Evolutionary conservation across 2,888 invertebrate genomes (phyloP).

Genomic region (Sturmia bella): DNA sequence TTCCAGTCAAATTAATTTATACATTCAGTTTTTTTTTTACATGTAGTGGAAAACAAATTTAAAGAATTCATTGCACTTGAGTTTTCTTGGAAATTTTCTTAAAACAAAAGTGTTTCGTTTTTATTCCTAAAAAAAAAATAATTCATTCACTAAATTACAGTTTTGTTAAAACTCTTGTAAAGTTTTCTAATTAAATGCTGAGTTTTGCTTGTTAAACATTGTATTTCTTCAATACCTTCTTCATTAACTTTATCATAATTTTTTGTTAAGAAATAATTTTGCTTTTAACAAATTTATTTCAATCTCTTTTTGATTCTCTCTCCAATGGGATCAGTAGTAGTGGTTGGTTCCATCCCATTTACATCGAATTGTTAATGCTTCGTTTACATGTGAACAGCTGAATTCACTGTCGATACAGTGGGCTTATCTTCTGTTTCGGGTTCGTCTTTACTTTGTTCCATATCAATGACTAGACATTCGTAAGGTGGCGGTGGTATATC

Average conservation of each 20-base stretch:
- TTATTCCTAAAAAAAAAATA: neutral
- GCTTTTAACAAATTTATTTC: constrained; percentile 63
- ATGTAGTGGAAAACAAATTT: neutral
- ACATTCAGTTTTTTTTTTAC: too few species aligned
- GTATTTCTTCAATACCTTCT: neutral
- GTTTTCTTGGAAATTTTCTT: neutral
- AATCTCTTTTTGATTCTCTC: constrained; percentile 69
- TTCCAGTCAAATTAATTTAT: too few species aligned
- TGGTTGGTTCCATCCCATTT: constrained; percentile 29
- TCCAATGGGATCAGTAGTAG: constrained; percentile 51
- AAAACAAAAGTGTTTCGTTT: constrained; percentile 19
- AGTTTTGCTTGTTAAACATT: neutral
- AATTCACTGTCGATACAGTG: constrained; percentile 55
- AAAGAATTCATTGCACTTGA: too few species aligned
- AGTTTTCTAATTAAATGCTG: constrained; percentile 42
- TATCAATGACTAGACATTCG: constrained; percentile 79
- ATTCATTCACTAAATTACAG: too few species aligned
- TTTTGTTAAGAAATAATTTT: constrained; percentile 61
- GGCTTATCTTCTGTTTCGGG: constrained; percentile 71
- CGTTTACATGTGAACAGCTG: constrained; percentile 76
- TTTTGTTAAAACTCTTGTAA: too few species aligned
- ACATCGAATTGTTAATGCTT: neutral
- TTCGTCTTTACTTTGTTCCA: constrained; percentile 78
- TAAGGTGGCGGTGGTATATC: constrained; percentile 82
- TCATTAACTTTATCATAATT: neutral